Evolutionary conservation across 2,888 invertebrate species (phyloP).

Genomic region (Melieria crassipennis): DNA sequence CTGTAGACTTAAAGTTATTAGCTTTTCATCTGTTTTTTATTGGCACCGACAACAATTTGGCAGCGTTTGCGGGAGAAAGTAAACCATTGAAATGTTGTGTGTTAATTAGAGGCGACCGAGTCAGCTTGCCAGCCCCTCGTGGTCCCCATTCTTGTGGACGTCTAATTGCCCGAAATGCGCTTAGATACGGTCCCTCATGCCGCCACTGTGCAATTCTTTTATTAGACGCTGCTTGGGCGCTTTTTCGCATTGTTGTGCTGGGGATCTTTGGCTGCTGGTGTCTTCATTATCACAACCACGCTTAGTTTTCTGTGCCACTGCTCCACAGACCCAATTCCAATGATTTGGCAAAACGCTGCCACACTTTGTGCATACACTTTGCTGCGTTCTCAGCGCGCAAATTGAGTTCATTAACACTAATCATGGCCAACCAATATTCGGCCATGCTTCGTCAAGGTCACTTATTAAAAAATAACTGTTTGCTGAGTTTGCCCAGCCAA

Average conservation of each 20-base stretch:
- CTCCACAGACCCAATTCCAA: conserved; percentile 19
- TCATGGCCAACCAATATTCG: too few relatives aligned
- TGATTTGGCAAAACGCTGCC: too few relatives aligned
- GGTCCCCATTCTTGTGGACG: not conserved
- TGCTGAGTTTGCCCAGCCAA: too few relatives aligned
- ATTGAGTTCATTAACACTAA: too few relatives aligned
- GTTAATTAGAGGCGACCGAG: not conserved
- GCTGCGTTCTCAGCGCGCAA: too few relatives aligned
- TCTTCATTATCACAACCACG: not conserved
- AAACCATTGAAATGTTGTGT: not conserved
- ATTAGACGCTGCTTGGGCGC: too few relatives aligned
- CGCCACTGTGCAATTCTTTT: not conserved
- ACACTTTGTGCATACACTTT: too few relatives aligned
- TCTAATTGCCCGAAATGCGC: conserved; percentile 22
- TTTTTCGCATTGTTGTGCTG: too few relatives aligned
- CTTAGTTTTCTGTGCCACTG: conserved; percentile 13
- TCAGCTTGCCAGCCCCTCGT: conserved; percentile 13
- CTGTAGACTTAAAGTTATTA: not conserved
- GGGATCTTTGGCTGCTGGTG: too few relatives aligned
- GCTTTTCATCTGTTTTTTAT: not conserved
- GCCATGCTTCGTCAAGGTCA: too few relatives aligned
- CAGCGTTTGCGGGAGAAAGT: not conserved
- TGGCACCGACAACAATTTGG: not conserved
- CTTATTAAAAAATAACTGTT: too few relatives aligned
- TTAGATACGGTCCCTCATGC: conserved; percentile 21